Evolutionary conservation across 2,797 vertebrate genomes (phyloP), one percentile per base, ranked within the genome.

Genomic region (Chloroceryle inda): DNA sequence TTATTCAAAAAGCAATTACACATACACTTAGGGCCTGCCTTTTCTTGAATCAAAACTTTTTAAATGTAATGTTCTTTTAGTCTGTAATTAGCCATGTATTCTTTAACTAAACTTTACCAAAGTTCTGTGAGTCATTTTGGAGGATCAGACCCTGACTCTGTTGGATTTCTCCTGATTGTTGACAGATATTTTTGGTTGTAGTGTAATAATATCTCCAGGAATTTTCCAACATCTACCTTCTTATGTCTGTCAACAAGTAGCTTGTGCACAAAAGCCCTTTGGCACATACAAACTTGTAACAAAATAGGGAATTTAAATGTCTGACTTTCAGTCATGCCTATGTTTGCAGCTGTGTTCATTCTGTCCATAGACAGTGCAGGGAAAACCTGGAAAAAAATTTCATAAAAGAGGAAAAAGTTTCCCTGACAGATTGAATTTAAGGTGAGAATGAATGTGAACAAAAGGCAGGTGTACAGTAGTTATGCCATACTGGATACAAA

Each of bases 121-220:
- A 56, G 80, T 81, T 90, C 77, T 79, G 72, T 37, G 24, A 78
- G 29, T 78, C 58, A 84, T 92, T 96, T 73, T 83, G 11, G 5
- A 96, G 44, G 4, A 72, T 90, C 85, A 91, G 35, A 27, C 69
- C 52, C 77, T 74, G 82, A 71, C 37, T 76, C 72, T 96, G 80
- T 31, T 58, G 68, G 47, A 97, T 95, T 96, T 94, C 68, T 95
- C 45, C 91, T 92, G 80, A 93, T 84, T 58, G 18, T 44, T 94
- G 78, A 80, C 79, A 94, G 95, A 96, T 96, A 97, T 89, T 97
- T 96, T 95, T 85, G 89, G 85, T 79, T 35, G 66, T 83, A 93
- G 88, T 85, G 95, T 96, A 98, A 97, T 66, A 97, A 94, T 88
- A 97, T 87, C 96, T 96, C 78, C 91, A 94, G 59, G 93, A 97